Percentiles rank a stretch among this genome's conserved stretches.
Conservation (phyloP, 2,797 vertebrate species). For the Siniperca scherzeri region DNA sequence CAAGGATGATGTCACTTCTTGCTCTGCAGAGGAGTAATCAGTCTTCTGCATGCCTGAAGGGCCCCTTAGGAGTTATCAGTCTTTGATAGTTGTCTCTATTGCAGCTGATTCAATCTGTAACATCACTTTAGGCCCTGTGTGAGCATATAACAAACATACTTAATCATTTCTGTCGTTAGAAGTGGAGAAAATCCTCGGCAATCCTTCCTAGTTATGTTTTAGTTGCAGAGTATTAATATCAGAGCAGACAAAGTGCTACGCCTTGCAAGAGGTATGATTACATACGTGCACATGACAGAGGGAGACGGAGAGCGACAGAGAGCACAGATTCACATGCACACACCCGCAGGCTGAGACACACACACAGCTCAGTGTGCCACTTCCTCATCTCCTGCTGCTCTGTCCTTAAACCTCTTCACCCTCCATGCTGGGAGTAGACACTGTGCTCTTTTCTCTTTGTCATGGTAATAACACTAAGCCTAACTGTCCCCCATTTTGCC, state of each 20-base stretch:
- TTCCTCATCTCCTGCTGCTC: slow-evolving; percentile 87
- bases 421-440: slow-evolving; percentile 82
- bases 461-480: slow-evolving; percentile 88
- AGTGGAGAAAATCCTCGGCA: slow-evolving; percentile 58
- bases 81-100: slow-evolving; percentile 81
- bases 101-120: slow-evolving; percentile 78
- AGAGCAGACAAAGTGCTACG: slow-evolving; percentile 66
- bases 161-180: slow-evolving; percentile 74
- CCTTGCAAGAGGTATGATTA: slow-evolving; percentile 70
- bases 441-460: slow-evolving; percentile 85
- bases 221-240: slow-evolving; percentile 75
- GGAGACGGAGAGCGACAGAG: slow-evolving; percentile 40
- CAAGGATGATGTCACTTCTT: slow-evolving; percentile 83
- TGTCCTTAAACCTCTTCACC: slow-evolving; percentile 85
- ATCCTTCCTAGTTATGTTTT: slow-evolving; percentile 66
- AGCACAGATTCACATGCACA: slow-evolving; percentile 39
- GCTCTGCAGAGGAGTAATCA: slow-evolving; percentile 82
- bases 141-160: slow-evolving; percentile 75
- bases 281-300: slow-evolving; percentile 54
- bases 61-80: slow-evolving; percentile 81
- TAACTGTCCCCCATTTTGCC: slow-evolving; percentile 87
- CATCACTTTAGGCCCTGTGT: slow-evolving; percentile 70
- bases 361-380: slow-evolving; percentile 79
- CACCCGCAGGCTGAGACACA: slow-evolving; percentile 62
- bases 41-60: slow-evolving; percentile 81